Conservation (phyloP, 1,140 invertebrate species). For the Leptopilina clavipes region DNA sequence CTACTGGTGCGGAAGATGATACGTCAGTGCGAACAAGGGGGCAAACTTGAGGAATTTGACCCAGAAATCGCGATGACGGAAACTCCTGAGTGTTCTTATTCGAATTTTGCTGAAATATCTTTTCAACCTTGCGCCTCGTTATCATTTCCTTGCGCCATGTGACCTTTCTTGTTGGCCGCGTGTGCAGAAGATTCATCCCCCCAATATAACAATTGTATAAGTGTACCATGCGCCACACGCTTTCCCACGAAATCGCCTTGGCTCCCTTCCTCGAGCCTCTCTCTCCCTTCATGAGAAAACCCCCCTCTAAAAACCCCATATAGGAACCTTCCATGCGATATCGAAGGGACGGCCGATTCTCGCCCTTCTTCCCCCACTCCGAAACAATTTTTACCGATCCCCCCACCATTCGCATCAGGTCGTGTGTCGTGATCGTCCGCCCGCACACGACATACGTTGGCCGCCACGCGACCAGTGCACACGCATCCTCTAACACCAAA, state of each 20-base stretch:
- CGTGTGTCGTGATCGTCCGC: conserved; percentile 71
- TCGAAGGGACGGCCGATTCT: conserved; percentile 29
- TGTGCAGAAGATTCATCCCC: conserved; percentile 58
- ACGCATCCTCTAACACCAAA: conserved; percentile 61
- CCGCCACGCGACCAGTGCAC: conserved; percentile 74
- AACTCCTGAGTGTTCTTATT: neutral
- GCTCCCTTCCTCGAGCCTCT: neutral
- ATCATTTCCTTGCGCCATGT: conserved; percentile 7
- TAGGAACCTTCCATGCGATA: conserved; percentile 36
- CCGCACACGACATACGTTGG: conserved; percentile 75
- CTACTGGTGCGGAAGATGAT: no score
- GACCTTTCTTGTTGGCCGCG: conserved; percentile 57
- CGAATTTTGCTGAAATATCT: neutral
- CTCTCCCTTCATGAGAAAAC: conserved; percentile 42
- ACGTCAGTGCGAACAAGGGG: no score
- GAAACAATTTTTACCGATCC: conserved; percentile 53
- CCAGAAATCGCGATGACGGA: neutral
- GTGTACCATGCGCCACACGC: conserved; percentile 61
- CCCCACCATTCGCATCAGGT: conserved; percentile 60
- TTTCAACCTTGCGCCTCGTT: neutral
- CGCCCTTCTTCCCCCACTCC: conserved; percentile 29
- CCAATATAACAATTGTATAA: conserved; percentile 54
- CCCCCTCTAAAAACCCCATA: conserved; percentile 48
- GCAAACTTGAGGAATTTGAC: neutral
- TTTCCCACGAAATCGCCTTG: conserved; percentile 71